A percentile compares a stretch with the other conserved stretches of the same genome.
Conservation (phyloP, 2,797 vertebrate genomes). For the Poeciliopsis paucimaculata region DNA sequence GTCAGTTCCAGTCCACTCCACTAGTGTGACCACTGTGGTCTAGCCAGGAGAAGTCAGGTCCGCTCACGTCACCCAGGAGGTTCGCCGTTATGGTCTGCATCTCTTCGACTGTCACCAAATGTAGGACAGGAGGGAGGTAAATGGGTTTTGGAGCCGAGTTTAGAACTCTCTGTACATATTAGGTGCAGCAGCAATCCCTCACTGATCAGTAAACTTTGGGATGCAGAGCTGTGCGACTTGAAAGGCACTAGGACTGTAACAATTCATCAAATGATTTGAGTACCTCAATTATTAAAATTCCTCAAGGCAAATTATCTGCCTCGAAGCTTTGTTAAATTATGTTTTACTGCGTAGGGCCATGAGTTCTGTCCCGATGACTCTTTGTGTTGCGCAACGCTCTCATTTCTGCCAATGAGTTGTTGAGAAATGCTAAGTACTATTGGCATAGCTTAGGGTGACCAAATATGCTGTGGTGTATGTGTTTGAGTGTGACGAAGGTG, state of each 20-base stretch:
- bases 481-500: too few relatives aligned
- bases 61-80: constrained; percentile 64
- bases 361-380: too few relatives aligned
- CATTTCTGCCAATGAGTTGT: too few relatives aligned
- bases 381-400: too few relatives aligned
- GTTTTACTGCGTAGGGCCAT: too few relatives aligned
- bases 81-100: constrained; percentile 34
- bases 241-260: constrained; percentile 8
- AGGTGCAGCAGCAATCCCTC: constrained; percentile 30
- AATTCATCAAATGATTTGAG: too few relatives aligned
- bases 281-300: too few relatives aligned
- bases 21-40: constrained; percentile 56
- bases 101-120: constrained; percentile 39
- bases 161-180: constrained; percentile 22
- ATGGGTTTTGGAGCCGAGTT: constrained; percentile 10
- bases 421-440: too few relatives aligned
- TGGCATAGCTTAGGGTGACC: too few relatives aligned
- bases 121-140: constrained; percentile 21
- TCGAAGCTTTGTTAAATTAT: too few relatives aligned
- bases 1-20: constrained; percentile 50
- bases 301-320: too few relatives aligned
- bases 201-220: constrained; percentile 47
- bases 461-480: too few relatives aligned
- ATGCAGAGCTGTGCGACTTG: constrained; percentile 55
- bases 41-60: constrained; percentile 58